Evolutionary conservation across 2,797 vertebrate genomes (phyloP).

Genomic region (Mormyrops boulengeri): DNA sequence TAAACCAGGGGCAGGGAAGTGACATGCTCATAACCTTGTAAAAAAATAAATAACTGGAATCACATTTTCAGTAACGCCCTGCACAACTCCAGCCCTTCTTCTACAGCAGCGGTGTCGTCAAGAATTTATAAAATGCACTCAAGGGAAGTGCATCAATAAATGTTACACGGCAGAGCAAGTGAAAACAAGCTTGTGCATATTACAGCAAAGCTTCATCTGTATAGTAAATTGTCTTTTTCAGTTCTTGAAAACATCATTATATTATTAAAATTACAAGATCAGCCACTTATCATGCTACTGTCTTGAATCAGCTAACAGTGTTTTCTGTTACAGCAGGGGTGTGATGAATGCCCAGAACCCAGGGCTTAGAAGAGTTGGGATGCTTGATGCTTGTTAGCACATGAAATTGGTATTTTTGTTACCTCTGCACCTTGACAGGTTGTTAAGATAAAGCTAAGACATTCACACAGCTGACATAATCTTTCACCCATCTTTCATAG

Average conservation of each 20-base stretch:
- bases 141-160: not conserved
- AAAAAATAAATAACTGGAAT: not conserved
- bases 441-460: not conserved
- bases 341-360: not conserved
- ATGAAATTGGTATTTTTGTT: not conserved
- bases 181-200: not conserved
- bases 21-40: not conserved
- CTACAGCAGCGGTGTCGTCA: not conserved
- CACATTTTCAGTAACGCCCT: not conserved
- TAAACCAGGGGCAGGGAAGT: not conserved
- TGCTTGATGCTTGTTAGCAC: not conserved
- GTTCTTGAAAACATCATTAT: not conserved
- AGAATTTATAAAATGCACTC: not conserved
- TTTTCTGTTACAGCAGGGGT: not conserved
- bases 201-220: not conserved
- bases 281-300: not conserved
- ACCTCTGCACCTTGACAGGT: not conserved
- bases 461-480: not conserved
- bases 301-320: not conserved
- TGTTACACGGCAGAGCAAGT: not conserved
- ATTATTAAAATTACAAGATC: not conserved
- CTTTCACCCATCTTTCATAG: not conserved
- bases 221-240: not conserved
- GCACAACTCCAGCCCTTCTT: not conserved
- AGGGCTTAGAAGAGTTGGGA: not conserved